Evolutionary conservation across 2,888 invertebrate species (phyloP).

Genomic region (Molorchus minor): DNA sequence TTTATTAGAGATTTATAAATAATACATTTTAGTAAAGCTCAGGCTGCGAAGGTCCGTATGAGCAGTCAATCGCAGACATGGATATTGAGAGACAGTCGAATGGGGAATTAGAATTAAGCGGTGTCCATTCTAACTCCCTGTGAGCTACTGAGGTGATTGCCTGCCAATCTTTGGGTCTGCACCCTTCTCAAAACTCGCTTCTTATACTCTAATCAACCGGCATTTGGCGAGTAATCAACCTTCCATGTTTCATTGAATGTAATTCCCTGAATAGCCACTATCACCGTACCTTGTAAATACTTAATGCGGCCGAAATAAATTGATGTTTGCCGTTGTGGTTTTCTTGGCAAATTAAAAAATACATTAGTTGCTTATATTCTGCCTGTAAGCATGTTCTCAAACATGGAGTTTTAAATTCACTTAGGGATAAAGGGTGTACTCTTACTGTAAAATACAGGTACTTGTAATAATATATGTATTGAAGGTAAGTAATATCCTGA

Average conservation of each 20-base stretch:
- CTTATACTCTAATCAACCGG: constrained; percentile 57
- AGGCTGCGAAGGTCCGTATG: constrained; percentile 33
- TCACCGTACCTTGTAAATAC: constrained; percentile 20
- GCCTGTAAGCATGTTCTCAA: not conserved
- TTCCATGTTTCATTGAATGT: constrained; percentile 41
- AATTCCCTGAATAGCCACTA: constrained; percentile 26
- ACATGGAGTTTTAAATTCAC: not conserved
- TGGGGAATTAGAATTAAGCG: constrained; percentile 61
- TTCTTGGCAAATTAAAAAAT: constrained; percentile 20
- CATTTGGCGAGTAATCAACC: constrained; percentile 49
- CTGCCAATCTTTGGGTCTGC: constrained; percentile 61
- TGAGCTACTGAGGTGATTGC: constrained; percentile 62
- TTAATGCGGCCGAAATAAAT: constrained; percentile 21
- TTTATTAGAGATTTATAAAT: constrained; percentile 41
- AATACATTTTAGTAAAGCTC: constrained; percentile 37
- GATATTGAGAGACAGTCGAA: constrained; percentile 35
- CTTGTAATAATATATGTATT: too few species aligned
- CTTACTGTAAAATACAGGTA: not conserved
- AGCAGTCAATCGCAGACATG: constrained; percentile 41
- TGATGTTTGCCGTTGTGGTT: constrained; percentile 9
- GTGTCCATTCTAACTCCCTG: constrained; percentile 60
- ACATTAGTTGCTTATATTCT: constrained; percentile 3
- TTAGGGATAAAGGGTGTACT: not conserved
- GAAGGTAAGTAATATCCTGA: too few species aligned
- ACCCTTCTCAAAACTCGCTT: constrained; percentile 59